Conservation (phyloP, 2,113 vertebrate species). For the Cheilinus undulatus region DNA sequence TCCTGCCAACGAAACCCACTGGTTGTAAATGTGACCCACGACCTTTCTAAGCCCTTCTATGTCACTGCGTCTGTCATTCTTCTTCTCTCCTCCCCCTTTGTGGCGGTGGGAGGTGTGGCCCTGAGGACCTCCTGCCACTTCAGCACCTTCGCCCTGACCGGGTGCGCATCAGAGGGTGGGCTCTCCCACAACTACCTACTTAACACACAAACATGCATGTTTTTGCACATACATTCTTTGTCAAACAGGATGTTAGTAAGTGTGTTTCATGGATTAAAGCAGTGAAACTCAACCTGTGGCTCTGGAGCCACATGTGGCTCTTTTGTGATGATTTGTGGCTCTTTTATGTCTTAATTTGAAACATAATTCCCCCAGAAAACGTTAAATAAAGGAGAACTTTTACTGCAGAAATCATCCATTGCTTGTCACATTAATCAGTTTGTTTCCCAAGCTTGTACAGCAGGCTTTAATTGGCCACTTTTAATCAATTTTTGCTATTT, state of each 20-base stretch:
- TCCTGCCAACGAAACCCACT: slow-evolving; percentile 91
- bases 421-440: too few species aligned
- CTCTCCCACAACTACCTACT: slow-evolving; percentile 81
- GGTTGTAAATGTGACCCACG: slow-evolving; percentile 85
- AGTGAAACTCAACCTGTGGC: too few species aligned
- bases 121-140: slow-evolving; percentile 85
- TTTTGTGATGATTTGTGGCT: too few species aligned
- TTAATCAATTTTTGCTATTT: too few species aligned
- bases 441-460: too few species aligned
- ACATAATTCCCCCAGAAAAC: too few species aligned
- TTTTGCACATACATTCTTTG: slow-evolving; percentile 25
- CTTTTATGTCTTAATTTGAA: too few species aligned
- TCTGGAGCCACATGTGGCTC: too few species aligned
- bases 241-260: neutral
- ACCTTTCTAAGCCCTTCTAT: slow-evolving; percentile 75
- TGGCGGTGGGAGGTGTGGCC: slow-evolving; percentile 90
- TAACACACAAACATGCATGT: slow-evolving; percentile 70
- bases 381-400: too few species aligned
- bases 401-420: too few species aligned
- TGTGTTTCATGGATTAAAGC: too few species aligned
- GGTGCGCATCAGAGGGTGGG: slow-evolving; percentile 86
- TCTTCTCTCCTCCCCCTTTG: slow-evolving; percentile 87
- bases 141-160: slow-evolving; percentile 78
- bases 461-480: too few species aligned
- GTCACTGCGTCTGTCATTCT: slow-evolving; percentile 83